Evolutionary conservation across 2,797 vertebrate species (phyloP), one percentile per base, ranked within the genome.

Genomic region (Halcyon chelicuti): DNA sequence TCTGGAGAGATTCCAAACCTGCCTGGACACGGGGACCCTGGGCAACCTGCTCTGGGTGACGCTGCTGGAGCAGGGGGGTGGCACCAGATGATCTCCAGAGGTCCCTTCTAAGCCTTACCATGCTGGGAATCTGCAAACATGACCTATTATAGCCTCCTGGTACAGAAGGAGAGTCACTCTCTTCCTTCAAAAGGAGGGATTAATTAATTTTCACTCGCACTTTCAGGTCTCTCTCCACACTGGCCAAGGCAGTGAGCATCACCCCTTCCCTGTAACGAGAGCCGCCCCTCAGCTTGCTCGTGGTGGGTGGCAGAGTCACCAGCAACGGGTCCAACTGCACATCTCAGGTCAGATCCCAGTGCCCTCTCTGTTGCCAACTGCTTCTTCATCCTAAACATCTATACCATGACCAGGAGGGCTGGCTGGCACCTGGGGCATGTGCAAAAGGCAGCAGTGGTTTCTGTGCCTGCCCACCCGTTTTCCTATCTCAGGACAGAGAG

Each of bases 391-490:
- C 51, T 72, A 33, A 28, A 8, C 7, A 1, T 13, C 65, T 9
- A 8, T 28, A n/a, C 35, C 7, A 3, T 22, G 21, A n/a, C 37
- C 13, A 46, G 52, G 47, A 66, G 42, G 19, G 13, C 15, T 46
- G 61, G 7, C 21, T 52, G 42, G 58, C 25, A 37, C 9, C 25
- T 1, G 0, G 35, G 9, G 6, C 47, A 18, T 0, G 1, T 23
- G 37, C 33, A 20, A 81, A 12, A 1, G 26, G 26, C 55, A 60
- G 35, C 28, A 39, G 35, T 2, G 0, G 14, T 15, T 60, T 60
- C 26, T 33, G 19, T 31, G 33, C 44, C 55, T 47, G 5, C 17
- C 12, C 28, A 52, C 19, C 5, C 31, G 6, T 83, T 84, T 79
- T 65, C 35, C 33, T 39, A 1, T 33, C 1, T 0, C 13, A 12